phyloP scores from a whole-genome alignment of 1,140 invertebrate species.

The Penaeus indicus region DNA sequence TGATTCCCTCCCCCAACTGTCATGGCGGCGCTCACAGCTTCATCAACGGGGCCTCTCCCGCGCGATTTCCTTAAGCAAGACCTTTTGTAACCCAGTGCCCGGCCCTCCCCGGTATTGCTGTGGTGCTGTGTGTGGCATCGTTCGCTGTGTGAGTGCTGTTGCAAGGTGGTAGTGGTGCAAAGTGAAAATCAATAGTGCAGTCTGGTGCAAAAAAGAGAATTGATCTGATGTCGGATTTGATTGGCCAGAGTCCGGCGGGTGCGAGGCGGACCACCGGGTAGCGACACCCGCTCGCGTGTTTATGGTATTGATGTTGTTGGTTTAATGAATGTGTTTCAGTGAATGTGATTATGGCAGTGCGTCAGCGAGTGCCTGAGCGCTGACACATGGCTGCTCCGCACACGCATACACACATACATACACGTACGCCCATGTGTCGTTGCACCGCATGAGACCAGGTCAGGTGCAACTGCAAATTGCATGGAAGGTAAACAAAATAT shows the following conservation, averaged over 20 bases:
- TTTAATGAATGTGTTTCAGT: constrained; percentile 53
- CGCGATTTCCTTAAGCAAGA: constrained; percentile 61
- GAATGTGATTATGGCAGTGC: constrained; percentile 46
- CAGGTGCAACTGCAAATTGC: too few species aligned
- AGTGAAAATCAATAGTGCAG: constrained; percentile 35
- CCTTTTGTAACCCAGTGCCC: constrained; percentile 55
- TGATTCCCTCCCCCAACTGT: constrained; percentile 55
- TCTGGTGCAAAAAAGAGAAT: constrained; percentile 5
- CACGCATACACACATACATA: too few species aligned
- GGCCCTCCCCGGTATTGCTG: constrained; percentile 40
- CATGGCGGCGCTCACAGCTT: constrained; percentile 61
- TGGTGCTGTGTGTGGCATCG: constrained; percentile 34
- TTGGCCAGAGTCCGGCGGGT: constrained; percentile 1
- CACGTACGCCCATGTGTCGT: too few species aligned
- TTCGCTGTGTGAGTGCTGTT: constrained; percentile 36
- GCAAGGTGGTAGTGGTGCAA: constrained; percentile 32
- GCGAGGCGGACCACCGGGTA: constrained; percentile 31
- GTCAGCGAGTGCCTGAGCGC: constrained; percentile 1
- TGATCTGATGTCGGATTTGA: constrained; percentile 29
- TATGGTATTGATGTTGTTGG: constrained; percentile 45
- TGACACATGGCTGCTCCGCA: too few species aligned
- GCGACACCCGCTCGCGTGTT: constrained; percentile 33
- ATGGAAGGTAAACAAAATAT: too few species aligned
- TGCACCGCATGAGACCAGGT: too few species aligned
- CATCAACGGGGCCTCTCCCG: constrained; percentile 54